Evolutionary conservation across 2,113 vertebrate species (phyloP).

Genomic region (Tichodroma muraria): DNA sequence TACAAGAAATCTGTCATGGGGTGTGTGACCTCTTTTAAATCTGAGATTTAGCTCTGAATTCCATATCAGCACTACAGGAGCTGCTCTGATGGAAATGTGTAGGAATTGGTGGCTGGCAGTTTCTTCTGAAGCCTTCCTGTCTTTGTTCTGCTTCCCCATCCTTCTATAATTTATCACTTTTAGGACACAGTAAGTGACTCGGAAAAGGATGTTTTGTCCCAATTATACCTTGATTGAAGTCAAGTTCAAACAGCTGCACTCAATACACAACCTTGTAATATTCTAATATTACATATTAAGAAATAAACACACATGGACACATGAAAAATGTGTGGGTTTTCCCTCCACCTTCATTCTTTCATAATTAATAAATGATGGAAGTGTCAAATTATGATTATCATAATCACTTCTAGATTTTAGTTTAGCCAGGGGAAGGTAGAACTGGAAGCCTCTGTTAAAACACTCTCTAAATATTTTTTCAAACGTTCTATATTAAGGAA

Average conservation of each 20-base stretch:
- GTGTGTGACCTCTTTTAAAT: constrained; percentile 50
- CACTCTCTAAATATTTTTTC: not conserved
- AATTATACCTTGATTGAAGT: not conserved
- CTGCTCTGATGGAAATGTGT: constrained; percentile 17
- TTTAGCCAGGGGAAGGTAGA: not conserved
- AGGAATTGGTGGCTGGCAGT: not conserved
- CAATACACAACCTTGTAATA: not conserved
- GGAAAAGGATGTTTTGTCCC: not conserved
- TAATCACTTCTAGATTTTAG: not conserved
- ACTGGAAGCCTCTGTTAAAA: not conserved
- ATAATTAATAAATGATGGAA: not conserved
- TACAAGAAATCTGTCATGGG: constrained; percentile 55
- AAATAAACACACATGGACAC: not conserved
- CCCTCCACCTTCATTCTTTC: not conserved
- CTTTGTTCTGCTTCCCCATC: not conserved
- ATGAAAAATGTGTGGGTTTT: not conserved
- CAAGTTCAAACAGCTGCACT: not conserved
- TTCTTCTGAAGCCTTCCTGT: not conserved
- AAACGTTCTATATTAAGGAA: not conserved
- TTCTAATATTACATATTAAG: not conserved
- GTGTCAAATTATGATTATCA: not conserved
- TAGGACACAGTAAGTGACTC: not conserved
- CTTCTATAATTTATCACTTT: constrained; percentile 8
- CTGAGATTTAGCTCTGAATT: constrained; percentile 47
- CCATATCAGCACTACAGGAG: not conserved